These are phyloP conservation scores for Paradisaea rubra DNA, from an alignment of 2,113 vertebrate species.

Conservation along the genomic window DNA sequence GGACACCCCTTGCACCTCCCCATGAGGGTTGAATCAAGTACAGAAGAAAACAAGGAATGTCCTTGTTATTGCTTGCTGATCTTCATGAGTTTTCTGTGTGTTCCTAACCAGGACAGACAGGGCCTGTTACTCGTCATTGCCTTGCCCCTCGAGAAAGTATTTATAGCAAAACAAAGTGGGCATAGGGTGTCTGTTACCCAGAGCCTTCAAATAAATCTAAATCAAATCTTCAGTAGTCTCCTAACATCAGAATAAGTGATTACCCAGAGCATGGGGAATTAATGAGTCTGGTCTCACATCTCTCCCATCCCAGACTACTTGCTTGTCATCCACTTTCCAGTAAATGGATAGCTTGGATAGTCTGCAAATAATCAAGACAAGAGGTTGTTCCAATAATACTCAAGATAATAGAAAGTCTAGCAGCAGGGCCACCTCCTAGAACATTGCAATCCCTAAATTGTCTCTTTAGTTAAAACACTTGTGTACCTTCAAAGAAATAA, in stretches of 20 bases:
- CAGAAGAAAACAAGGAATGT: background rate
- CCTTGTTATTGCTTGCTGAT: background rate
- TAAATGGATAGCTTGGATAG: background rate
- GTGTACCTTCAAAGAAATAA: background rate
- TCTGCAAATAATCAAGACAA: background rate
- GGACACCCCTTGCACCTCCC: background rate
- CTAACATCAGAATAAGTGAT: background rate
- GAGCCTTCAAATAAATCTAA: background rate
- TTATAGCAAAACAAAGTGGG: background rate
- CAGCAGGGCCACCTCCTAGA: background rate
- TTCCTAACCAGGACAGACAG: background rate
- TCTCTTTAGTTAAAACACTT: background rate
- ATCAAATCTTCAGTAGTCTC: background rate
- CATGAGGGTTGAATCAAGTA: fast-evolving
- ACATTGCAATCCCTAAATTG: background rate
- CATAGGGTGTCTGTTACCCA: background rate
- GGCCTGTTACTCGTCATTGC: background rate
- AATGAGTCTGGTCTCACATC: background rate
- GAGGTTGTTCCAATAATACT: background rate
- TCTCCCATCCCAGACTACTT: background rate
- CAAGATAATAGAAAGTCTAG: background rate
- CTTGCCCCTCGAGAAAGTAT: background rate
- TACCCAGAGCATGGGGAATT: background rate
- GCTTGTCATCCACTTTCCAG: background rate
- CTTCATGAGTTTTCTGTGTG: background rate